Percentiles rank a stretch among this genome's conserved stretches.
These are phyloP conservation scores for Mythimna impura DNA, from an alignment of 2,888 invertebrate genomes.

Conservation along the genomic window DNA sequence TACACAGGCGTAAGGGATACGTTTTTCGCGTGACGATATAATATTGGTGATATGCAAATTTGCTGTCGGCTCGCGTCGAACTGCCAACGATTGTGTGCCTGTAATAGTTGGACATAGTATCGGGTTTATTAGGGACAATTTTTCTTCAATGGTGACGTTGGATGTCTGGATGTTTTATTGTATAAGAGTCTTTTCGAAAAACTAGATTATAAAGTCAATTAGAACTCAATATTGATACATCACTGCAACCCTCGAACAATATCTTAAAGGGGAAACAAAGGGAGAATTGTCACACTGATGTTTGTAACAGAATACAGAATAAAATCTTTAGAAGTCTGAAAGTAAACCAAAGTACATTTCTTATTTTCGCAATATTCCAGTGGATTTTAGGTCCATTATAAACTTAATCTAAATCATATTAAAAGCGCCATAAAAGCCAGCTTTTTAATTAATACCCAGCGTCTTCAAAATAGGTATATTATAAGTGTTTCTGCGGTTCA, in stretches of 20 bases:
- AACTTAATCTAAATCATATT: constrained; percentile 49
- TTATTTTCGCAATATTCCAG: constrained; percentile 13
- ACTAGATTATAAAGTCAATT: neutral
- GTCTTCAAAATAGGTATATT: constrained; percentile 60
- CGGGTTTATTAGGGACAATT: constrained; percentile 64
- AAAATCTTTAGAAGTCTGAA: neutral
- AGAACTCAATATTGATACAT: neutral
- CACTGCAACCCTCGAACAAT: neutral
- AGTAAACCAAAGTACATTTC: neutral
- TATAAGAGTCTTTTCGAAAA: neutral
- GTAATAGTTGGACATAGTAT: constrained; percentile 57
- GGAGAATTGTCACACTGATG: neutral
- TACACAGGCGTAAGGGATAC: constrained; percentile 91
- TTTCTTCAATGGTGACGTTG: constrained; percentile 9
- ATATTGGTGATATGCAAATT: constrained; percentile 91
- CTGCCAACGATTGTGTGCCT: constrained; percentile 69
- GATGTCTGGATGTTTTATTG: neutral
- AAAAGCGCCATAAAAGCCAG: constrained; percentile 41
- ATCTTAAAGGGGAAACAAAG: neutral
- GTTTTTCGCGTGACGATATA: constrained; percentile 90
- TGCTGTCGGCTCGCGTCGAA: constrained; percentile 81
- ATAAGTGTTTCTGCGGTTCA: constrained; percentile 63
- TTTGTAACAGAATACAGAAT: neutral
- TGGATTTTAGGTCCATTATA: constrained; percentile 33
- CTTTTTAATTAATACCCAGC: constrained; percentile 56